phyloP scores from a whole-genome alignment of 2,113 vertebrate genomes.

The Galbula dea region DNA sequence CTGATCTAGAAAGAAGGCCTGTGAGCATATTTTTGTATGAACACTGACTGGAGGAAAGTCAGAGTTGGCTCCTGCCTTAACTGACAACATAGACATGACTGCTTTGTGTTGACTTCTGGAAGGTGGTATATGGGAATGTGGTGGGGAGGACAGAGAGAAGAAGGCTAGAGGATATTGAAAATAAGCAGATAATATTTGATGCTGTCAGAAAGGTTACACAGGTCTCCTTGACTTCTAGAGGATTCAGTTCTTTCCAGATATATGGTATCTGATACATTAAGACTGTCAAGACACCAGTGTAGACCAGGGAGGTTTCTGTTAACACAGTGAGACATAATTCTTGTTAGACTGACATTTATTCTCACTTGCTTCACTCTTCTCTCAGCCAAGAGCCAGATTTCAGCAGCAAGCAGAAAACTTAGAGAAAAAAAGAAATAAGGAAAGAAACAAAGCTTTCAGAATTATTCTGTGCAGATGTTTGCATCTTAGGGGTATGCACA shows the following conservation, averaged over 20 bases:
- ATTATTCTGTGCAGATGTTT: constrained; percentile 7
- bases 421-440: background rate
- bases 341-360: background rate
- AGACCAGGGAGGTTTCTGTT: background rate
- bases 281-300: background rate
- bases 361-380: background rate
- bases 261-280: background rate
- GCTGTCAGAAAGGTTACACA: background rate
- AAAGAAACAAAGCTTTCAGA: background rate
- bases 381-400: background rate
- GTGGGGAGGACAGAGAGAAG: background rate
- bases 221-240: background rate
- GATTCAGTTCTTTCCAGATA: background rate
- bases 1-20: background rate
- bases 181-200: background rate
- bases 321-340: background rate
- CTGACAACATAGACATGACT: background rate
- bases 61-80: background rate
- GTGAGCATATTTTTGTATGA: background rate
- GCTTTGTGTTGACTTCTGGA: background rate
- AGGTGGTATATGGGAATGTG: background rate
- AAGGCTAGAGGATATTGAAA: background rate
- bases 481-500: background rate
- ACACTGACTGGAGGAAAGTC: background rate
- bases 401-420: background rate